These are phyloP conservation scores for Agrenia bidenticulata DNA, from an alignment of 2,888 invertebrate species.

Conservation along the genomic window DNA sequence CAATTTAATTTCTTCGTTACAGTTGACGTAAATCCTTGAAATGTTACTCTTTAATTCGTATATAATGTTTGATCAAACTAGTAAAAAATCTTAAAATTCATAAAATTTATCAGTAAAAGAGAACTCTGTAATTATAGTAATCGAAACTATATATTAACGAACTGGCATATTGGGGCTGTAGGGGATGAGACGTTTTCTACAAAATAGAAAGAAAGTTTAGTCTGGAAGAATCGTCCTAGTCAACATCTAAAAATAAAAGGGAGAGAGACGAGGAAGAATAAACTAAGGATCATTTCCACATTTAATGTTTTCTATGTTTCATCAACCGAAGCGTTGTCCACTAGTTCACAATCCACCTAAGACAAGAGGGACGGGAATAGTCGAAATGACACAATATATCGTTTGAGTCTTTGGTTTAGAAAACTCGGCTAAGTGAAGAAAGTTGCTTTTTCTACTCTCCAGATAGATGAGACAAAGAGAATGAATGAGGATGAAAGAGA, in stretches of 20 bases:
- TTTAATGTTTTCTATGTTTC: slow-evolving; percentile 51
- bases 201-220: slow-evolving; percentile 14
- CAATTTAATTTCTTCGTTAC: too few relatives aligned
- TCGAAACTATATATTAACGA: too few relatives aligned
- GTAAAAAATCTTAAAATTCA: too few relatives aligned
- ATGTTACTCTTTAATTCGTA: too few relatives aligned
- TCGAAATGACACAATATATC: slow-evolving; percentile 2
- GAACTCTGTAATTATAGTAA: too few relatives aligned
- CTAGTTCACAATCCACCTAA: background rate
- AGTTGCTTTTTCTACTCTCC: background rate
- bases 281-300: slow-evolving; percentile 52
- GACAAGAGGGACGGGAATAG: background rate
- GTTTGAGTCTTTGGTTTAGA: background rate
- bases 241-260: slow-evolving; percentile 11
- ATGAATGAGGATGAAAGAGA: slow-evolving; percentile 15
- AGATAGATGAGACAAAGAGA: slow-evolving; percentile 17
- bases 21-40: too few relatives aligned
- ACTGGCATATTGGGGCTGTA: too few relatives aligned
- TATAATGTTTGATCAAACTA: too few relatives aligned
- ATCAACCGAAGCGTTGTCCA: slow-evolving; percentile 42
- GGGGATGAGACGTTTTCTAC: background rate
- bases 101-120: too few relatives aligned
- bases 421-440: background rate
- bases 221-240: background rate
- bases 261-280: slow-evolving; percentile 29